Percentiles rank a stretch among this genome's conserved stretches.
These are phyloP conservation scores for Takifugu flavidus DNA, from an alignment of 2,113 vertebrate species.

Conservation along the genomic window DNA sequence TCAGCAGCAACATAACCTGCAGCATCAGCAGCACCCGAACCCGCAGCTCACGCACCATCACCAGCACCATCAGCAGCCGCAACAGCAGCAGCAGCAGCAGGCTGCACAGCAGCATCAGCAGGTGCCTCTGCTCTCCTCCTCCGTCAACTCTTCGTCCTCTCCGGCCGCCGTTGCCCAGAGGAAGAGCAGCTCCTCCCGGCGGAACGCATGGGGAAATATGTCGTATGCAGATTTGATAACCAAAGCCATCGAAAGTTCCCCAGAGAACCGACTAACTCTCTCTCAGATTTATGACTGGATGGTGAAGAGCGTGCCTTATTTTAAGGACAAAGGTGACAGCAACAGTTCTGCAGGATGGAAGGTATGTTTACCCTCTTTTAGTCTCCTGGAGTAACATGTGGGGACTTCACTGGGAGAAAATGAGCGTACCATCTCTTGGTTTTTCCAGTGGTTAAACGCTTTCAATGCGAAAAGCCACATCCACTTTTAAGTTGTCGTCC, in stretches of 20 bases:
- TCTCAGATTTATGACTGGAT: conserved; percentile 99
- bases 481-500: conserved; percentile 12
- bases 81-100: conserved; percentile 54
- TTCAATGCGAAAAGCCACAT: no score
- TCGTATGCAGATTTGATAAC: conserved; percentile 98
- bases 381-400: neutral
- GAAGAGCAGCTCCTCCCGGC: conserved; percentile 93
- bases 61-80: conserved; percentile 20
- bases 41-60: conserved; percentile 23
- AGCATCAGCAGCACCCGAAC: conserved; percentile 47
- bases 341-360: conserved; percentile 96
- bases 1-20: conserved; percentile 62
- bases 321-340: conserved; percentile 96
- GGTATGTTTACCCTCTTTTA: conserved; percentile 68
- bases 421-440: no score
- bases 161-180: conserved; percentile 81
- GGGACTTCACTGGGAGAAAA: no score
- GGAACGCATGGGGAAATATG: conserved; percentile 97
- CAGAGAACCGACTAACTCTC: conserved; percentile 91
- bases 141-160: conserved; percentile 66
- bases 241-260: conserved; percentile 95
- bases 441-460: no score
- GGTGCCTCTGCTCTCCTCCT: conserved; percentile 75
- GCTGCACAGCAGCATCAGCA: conserved; percentile 74
- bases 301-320: conserved; percentile 95